Percentiles rank a stretch among this genome's conserved stretches.
These are phyloP conservation scores for Holcopasites calliopsidis DNA, from an alignment of 1,140 invertebrate genomes.

Conservation along the genomic window DNA sequence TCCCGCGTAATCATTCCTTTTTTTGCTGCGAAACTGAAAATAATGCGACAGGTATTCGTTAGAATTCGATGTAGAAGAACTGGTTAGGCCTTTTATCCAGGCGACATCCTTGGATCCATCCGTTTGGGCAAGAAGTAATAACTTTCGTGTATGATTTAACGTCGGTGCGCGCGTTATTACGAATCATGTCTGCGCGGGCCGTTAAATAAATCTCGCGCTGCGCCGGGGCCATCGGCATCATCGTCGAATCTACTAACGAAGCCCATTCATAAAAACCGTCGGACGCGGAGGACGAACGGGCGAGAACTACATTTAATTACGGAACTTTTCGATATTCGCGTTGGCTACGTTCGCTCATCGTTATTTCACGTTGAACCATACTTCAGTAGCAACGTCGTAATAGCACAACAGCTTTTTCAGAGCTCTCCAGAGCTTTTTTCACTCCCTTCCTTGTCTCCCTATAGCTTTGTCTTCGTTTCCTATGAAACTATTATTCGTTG, in stretches of 20 bases:
- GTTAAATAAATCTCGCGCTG: neutral
- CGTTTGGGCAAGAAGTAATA: neutral
- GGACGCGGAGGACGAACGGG: neutral
- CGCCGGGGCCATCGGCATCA: neutral
- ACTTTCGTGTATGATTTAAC: neutral
- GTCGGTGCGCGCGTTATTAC: neutral
- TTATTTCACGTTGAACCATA: no score
- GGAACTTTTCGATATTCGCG: slow-evolving; percentile 1
- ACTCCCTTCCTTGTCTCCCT: no score
- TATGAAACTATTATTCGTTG: no score
- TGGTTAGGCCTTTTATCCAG: no score
- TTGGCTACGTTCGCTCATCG: no score
- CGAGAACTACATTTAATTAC: slow-evolving; percentile 5
- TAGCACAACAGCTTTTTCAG: no score
- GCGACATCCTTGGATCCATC: neutral
- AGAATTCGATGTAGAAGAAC: neutral
- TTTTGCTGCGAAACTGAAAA: no score
- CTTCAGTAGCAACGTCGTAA: no score
- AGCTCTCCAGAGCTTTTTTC: no score
- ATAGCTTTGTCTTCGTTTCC: no score
- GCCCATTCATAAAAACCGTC: slow-evolving; percentile 5
- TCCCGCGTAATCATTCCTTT: no score
- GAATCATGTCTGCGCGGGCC: neutral
- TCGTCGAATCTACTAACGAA: slow-evolving; percentile 5
- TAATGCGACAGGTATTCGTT: neutral